Evolutionary conservation across 2,888 invertebrate genomes (phyloP).

Genomic region (Invenusta paracnida): DNA sequence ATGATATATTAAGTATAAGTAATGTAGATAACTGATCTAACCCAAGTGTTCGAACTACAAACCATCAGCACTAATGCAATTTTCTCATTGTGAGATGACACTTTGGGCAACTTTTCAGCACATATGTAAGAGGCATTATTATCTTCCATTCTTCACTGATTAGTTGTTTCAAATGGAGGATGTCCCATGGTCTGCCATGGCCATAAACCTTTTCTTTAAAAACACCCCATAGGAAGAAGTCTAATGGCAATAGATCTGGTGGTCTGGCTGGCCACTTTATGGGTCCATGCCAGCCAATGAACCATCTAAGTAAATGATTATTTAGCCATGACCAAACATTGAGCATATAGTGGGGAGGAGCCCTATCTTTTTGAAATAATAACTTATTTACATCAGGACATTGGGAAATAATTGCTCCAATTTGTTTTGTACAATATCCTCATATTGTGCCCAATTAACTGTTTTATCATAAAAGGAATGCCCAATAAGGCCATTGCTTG

Average conservation of each 20-base stretch:
- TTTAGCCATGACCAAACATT: constrained; percentile 18
- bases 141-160: constrained; percentile 8
- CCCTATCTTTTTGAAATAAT: constrained; percentile 2
- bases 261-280: not conserved
- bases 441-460: not conserved
- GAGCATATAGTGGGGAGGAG: not conserved
- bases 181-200: constrained; percentile 6
- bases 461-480: not conserved
- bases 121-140: too few relatives aligned
- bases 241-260: not conserved
- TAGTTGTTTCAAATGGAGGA: not conserved
- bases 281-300: not conserved
- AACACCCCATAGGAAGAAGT: constrained; percentile 16
- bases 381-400: not conserved
- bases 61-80: not conserved
- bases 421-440: not conserved
- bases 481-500: not conserved
- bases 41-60: not conserved
- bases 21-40: not conserved
- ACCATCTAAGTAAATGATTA: not conserved
- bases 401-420: not conserved
- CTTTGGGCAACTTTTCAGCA: not conserved
- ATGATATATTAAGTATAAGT: not conserved
- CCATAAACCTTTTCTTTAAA: constrained; percentile 10
- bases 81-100: not conserved